These are phyloP conservation scores for Morpho helenor DNA, from an alignment of 2,888 invertebrate genomes.

Conservation along the genomic window DNA sequence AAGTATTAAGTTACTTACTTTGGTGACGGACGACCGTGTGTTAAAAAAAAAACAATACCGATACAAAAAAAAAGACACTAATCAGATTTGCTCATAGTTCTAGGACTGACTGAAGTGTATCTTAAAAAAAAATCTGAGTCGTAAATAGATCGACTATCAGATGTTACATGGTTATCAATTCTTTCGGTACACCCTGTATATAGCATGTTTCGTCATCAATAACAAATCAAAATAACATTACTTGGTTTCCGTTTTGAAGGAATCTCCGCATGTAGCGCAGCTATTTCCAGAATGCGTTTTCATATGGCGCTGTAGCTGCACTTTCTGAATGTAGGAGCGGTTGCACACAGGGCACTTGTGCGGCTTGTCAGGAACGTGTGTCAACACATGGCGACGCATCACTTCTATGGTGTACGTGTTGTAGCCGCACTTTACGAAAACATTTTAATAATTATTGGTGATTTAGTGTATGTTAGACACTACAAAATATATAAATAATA, in stretches of 20 bases:
- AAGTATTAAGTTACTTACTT: no score
- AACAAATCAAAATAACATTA: conserved; percentile 17
- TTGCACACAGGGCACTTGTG: conserved; percentile 83
- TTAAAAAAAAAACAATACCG: no score
- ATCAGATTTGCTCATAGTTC: no score
- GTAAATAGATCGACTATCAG: not conserved
- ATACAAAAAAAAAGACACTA: no score
- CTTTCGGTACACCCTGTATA: no score
- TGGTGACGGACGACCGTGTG: no score
- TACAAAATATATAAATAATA: no score
- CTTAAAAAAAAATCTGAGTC: no score
- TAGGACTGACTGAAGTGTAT: no score
- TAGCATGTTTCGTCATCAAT: no score
- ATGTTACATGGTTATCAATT: not conserved
- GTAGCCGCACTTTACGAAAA: conserved; percentile 81
- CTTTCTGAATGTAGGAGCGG: conserved; percentile 90
- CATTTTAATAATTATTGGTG: no score
- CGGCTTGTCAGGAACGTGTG: conserved; percentile 75
- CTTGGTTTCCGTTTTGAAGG: conserved; percentile 44
- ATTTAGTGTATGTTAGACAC: no score
- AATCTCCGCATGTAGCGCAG: conserved; percentile 65
- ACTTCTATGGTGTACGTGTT: conserved; percentile 91
- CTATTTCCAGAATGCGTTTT: conserved; percentile 85
- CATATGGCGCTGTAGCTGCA: conserved; percentile 88
- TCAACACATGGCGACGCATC: conserved; percentile 85